Percentiles rank a stretch among this genome's conserved stretches.
Evolutionary conservation across 1,140 invertebrate genomes (phyloP).

Genomic region (Leptopilina boulardi): DNA sequence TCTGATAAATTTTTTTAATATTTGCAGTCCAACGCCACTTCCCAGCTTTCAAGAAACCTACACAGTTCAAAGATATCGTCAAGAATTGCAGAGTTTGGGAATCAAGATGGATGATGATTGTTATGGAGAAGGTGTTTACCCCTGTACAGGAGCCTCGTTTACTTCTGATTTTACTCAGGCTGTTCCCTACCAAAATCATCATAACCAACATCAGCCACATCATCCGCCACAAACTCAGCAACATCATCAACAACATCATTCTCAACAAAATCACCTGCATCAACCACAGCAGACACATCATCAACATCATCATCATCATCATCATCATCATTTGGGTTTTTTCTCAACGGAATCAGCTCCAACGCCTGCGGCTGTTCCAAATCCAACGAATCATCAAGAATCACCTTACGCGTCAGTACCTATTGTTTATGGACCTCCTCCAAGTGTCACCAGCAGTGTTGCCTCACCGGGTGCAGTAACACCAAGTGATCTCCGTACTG

Average conservation of each 20-base stretch:
- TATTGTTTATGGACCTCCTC: conserved; percentile 67
- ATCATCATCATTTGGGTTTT: conserved; percentile 59
- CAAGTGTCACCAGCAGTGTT: conserved; percentile 52
- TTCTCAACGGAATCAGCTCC: conserved; percentile 63
- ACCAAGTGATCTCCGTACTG: conserved; percentile 75
- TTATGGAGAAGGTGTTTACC: conserved; percentile 77
- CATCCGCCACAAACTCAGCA: conserved; percentile 48
- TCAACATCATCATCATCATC: conserved; percentile 49
- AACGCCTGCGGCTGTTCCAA: conserved; percentile 55
- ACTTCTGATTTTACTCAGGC: conserved; percentile 73
- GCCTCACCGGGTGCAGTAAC: conserved; percentile 51
- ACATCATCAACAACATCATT: conserved; percentile 52
- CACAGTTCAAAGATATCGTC: conserved; percentile 81
- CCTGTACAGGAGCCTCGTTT: conserved; percentile 77
- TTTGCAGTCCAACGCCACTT: conserved; percentile 79
- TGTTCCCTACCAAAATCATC: conserved; percentile 80
- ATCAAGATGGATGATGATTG: conserved; percentile 89
- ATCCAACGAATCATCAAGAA: conserved; percentile 61
- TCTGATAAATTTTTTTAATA: background rate
- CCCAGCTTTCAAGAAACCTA: conserved; percentile 93
- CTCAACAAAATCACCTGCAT: conserved; percentile 49
- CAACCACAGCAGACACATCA: conserved; percentile 56
- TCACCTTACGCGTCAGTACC: conserved; percentile 62
- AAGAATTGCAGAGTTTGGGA: conserved; percentile 78
- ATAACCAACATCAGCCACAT: conserved; percentile 62